Base-by-base conservation (phyloP, 2,888 invertebrate species). In the Leptodirus hochenwartii region DNA sequence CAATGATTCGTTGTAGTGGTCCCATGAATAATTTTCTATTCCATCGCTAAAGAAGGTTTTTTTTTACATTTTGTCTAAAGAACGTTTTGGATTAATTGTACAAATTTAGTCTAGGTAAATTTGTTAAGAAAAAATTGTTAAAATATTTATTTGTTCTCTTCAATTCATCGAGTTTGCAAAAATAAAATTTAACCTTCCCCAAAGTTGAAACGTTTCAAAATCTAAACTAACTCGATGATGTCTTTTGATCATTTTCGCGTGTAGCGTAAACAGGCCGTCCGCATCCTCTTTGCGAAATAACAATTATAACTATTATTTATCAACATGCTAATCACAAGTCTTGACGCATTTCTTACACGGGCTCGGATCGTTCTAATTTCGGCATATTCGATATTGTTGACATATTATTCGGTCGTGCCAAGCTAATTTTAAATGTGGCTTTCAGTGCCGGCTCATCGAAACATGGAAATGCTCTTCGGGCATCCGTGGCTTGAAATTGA, bases 391-490 rank as follows among this genome's bases (percentile, higher is more conserved):
- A 81, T 17, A 82, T 64, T 1, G 79, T 67, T 15, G 69, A 64
- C 75, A 85, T 70, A 43, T 74, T 69, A 29, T 51, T 51, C 1
- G 70, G 69, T 13, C 82, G 58, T 0, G 76, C 81, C 27, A 85
- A 68, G 50, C 69, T 76, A 43, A 85, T 66, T 38, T 73, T 72
- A 45, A 85, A 85, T 36, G 62, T 66, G 1, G 84, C 84, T 49
- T 85, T 85, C 29, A 82, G 53, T 0, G 76, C 76, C 0, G 85
- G 85, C 50, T 85, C 84, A 51, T 85, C 85, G 58, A 82, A 84
- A 53, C 84, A 85, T 0, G 84, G 85, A 54, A 85, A 84, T 4
- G 81, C 80, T 34, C 73, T 65, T 10, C 80, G 62, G 1, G 81
- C 81, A 45, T 80, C 80, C 28, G 80, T 80, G 2, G 81, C 70